These are phyloP conservation scores for Drosophila paranaensis DNA, from an alignment of 2,888 invertebrate genomes.

Conservation along the genomic window DNA sequence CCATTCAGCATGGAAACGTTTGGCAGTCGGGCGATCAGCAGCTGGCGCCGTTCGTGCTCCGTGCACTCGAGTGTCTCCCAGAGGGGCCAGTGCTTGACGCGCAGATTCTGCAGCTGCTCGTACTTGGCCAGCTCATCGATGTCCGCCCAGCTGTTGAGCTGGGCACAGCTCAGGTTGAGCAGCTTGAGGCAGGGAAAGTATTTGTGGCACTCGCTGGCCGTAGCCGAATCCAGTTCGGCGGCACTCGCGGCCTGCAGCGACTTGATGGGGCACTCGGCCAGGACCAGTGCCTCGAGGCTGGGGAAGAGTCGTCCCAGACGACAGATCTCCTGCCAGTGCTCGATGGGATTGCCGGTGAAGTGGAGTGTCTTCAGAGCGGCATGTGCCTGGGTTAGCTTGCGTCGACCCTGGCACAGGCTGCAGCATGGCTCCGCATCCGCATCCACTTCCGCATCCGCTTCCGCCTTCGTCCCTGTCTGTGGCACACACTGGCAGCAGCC, in stretches of 20 bases:
- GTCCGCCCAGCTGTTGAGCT: slow-evolving; percentile 94
- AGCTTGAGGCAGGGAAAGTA: slow-evolving; percentile 87
- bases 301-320: slow-evolving; percentile 95
- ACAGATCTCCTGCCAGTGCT: slow-evolving; percentile 92
- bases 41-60: slow-evolving; percentile 94
- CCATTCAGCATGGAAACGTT: slow-evolving; percentile 95
- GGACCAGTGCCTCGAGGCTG: slow-evolving; percentile 91
- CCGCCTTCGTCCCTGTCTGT: slow-evolving; percentile 19
- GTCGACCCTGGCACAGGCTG: slow-evolving; percentile 38
- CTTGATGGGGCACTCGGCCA: slow-evolving; percentile 94
- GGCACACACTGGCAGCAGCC: slow-evolving; percentile 43
- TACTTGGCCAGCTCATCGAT: slow-evolving; percentile 94
- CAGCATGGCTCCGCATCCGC: slow-evolving; percentile 17
- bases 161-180: slow-evolving; percentile 93
- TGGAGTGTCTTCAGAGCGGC: slow-evolving; percentile 91
- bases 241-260: slow-evolving; percentile 79
- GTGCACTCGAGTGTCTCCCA: slow-evolving; percentile 93
- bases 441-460: slow-evolving; percentile 2
- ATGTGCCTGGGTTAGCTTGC: slow-evolving; percentile 85
- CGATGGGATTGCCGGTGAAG: slow-evolving; percentile 94
- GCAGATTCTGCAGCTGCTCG: slow-evolving; percentile 92
- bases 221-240: slow-evolving; percentile 84
- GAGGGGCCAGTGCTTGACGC: slow-evolving; percentile 90
- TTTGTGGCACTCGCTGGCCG: slow-evolving; percentile 81
- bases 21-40: slow-evolving; percentile 94